phyloP scores from a whole-genome alignment of 2,113 vertebrate genomes.

The Rhipidura dahli region DNA sequence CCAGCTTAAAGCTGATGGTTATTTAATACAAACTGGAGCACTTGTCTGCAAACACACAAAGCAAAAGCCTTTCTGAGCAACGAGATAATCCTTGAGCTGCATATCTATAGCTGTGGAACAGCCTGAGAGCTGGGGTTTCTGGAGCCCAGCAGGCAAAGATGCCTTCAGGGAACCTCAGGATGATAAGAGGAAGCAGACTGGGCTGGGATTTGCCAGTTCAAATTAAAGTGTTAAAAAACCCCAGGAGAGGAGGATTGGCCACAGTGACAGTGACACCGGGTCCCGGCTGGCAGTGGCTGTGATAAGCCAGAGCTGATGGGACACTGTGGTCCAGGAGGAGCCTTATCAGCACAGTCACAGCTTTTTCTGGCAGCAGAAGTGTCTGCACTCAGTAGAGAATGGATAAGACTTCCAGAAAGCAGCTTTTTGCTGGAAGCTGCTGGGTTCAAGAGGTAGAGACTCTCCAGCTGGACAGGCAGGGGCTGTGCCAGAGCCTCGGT shows the following conservation, averaged over 20 bases:
- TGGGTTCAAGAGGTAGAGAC: neutral
- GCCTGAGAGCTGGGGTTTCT: neutral
- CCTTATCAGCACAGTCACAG: constrained; percentile 15
- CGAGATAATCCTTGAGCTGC: neutral
- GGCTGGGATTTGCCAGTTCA: neutral
- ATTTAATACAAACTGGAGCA: neutral
- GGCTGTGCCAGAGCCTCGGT: accelerated
- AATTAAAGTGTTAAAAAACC: neutral
- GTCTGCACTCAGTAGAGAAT: neutral
- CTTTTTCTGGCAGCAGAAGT: neutral
- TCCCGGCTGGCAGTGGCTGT: accelerated
- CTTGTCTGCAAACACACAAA: neutral
- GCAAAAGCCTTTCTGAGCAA: neutral
- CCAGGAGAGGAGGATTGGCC: neutral
- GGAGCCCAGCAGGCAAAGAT: neutral
- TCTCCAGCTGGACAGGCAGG: neutral
- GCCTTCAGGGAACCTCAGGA: neutral
- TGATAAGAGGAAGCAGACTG: neutral
- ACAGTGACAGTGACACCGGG: accelerated
- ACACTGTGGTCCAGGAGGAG: neutral
- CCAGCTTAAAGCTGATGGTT: neutral
- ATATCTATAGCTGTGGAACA: neutral
- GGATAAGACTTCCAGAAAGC: neutral
- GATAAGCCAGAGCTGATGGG: constrained; percentile 27
- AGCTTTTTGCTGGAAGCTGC: neutral